Base-by-base conservation (phyloP, 2,797 vertebrate genomes). In the Erethizon dorsatum region DNA sequence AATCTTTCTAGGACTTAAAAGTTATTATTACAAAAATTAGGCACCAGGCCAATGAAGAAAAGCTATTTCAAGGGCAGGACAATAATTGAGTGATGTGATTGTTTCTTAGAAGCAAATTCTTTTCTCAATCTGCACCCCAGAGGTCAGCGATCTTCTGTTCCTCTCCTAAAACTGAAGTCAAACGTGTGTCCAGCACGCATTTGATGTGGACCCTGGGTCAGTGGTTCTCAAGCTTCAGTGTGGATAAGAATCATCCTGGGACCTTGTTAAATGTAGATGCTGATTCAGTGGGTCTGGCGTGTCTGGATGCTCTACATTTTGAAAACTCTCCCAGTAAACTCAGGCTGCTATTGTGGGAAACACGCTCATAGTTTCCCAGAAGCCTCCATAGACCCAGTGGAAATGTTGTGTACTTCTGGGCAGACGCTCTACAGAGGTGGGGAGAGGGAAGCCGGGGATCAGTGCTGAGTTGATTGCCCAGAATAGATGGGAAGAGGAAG, bases 21-120 rank as follows among this genome's bases (percentile, higher is more conserved):
- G 14, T 94, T 91, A 61, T 79, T 91, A 83, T 91, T 91, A n/a
- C 59, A 73, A n/a, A 92, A 92, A 82, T 95, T 95, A 94, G 57
- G 90, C 41, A 73, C 6, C 84, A 14, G 26, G 37, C 18, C 1
- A 17, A 77, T 73, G 69, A 61, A 59, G 31, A 88, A 65, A 45
- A 31, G 2, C 4, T 77, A 41, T 90, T 90, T 22, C 67, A 84
- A 90, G 52, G 61, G 54, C 71, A 90, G 83, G 80, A 1, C 6
- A 28, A 6, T 79, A 69, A 47, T 31, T 75, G 45, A 94, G 67
- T 88, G 91, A 90, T 57, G 2, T 90, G 96, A 90, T 80, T 93
- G 4, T 31, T 75, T 26, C 12, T 96, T 94, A 4, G 47, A 94
- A 89, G 84, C 90, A 92, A 75, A 83, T 90, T 69, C 1, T 73